Evolutionary conservation across 1,140 invertebrate species (phyloP).

Genomic region (Solenopsis fugax): DNA sequence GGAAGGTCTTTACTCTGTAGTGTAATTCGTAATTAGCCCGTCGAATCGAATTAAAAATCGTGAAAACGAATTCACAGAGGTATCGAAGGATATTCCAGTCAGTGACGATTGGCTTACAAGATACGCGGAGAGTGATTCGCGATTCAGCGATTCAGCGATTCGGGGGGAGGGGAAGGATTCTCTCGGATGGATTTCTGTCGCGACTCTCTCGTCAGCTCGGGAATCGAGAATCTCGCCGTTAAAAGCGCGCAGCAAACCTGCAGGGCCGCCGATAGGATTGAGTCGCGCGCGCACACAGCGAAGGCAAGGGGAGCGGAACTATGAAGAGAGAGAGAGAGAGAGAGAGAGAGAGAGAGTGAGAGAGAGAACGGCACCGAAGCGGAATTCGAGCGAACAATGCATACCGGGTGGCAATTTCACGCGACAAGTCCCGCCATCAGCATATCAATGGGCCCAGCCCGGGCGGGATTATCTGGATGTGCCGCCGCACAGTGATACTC

Average conservation of each 20-base stretch:
- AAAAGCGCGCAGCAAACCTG: constrained; percentile 78
- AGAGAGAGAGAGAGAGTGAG: constrained; percentile 67
- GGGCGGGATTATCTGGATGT: constrained; percentile 86
- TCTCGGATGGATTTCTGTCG: constrained; percentile 2
- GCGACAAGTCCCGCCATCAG: constrained; percentile 87
- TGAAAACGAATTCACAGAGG: neutral
- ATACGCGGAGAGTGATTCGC: neutral
- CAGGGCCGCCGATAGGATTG: constrained; percentile 79
- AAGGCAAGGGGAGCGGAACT: constrained; percentile 60
- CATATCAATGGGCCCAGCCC: constrained; percentile 85
- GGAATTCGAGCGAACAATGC: constrained; percentile 84
- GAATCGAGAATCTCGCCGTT: constrained; percentile 55
- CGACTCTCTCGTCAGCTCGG: neutral
- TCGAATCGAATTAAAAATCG: constrained; percentile 12
- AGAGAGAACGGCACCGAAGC: constrained; percentile 76
- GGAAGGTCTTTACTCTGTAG: neutral
- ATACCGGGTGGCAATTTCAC: constrained; percentile 86
- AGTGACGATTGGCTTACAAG: neutral
- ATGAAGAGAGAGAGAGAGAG: constrained; percentile 74
- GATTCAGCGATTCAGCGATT: neutral
- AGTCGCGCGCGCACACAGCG: constrained; percentile 55
- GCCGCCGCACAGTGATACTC: constrained; percentile 83
- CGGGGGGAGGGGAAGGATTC: neutral
- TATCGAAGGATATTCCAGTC: neutral
- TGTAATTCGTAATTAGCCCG: neutral